These are phyloP conservation scores for Characodon lateralis DNA, from an alignment of 2,797 vertebrate genomes.

Conservation along the genomic window DNA sequence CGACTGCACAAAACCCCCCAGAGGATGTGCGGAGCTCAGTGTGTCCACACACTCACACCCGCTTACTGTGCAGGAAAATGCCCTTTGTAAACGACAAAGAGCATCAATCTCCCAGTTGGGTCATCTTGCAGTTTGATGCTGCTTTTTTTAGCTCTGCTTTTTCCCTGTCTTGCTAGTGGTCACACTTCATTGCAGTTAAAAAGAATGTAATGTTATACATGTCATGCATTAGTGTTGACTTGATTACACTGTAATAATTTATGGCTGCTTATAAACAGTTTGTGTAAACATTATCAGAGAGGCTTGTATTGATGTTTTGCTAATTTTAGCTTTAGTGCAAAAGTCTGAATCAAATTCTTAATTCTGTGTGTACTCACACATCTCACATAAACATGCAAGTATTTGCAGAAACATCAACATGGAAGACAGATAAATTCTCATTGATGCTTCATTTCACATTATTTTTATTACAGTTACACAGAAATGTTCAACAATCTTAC, in stretches of 20 bases:
- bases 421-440: constrained; percentile 24
- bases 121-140: constrained; percentile 61
- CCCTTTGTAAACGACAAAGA: constrained; percentile 79
- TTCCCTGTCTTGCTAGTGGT: constrained; percentile 43
- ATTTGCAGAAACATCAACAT: constrained; percentile 4
- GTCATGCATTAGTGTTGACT: constrained; percentile 10
- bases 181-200: constrained; percentile 45
- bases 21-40: constrained; percentile 66
- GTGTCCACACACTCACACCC: constrained; percentile 69
- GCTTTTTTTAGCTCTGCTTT: constrained; percentile 51
- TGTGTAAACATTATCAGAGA: neutral
- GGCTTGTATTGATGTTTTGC: constrained; percentile 1
- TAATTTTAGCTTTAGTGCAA: neutral
- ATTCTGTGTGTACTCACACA: neutral
- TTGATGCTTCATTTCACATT: constrained; percentile 24
- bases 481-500: neutral
- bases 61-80: constrained; percentile 82
- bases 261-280: constrained; percentile 6
- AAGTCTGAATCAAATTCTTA: neutral
- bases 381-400: neutral
- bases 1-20: constrained; percentile 50
- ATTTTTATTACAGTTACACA: constrained; percentile 23
- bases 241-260: constrained; percentile 4
- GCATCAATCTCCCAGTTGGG: constrained; percentile 71
- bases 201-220: constrained; percentile 22